These are phyloP conservation scores for Melanotaenia parkinsoni DNA, from an alignment of 2,797 vertebrate genomes.

Conservation along the genomic window DNA sequence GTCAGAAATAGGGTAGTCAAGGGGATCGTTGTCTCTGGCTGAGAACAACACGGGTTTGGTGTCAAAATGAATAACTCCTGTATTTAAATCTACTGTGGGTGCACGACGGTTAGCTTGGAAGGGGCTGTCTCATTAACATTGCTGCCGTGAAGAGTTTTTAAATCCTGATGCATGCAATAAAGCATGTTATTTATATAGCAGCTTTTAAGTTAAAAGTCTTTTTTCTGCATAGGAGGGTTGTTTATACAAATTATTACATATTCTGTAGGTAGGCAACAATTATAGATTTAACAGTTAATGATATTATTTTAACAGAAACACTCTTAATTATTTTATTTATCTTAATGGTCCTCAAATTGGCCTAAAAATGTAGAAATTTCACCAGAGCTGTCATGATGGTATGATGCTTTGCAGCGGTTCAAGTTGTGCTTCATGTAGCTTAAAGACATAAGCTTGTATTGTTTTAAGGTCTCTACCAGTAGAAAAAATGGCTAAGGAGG, in stretches of 20 bases:
- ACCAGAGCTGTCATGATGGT: neutral
- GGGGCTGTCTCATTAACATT: constrained; percentile 19
- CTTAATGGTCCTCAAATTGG: neutral
- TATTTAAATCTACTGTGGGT: constrained; percentile 71
- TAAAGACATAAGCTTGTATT: neutral
- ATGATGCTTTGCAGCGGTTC: constrained; percentile 4
- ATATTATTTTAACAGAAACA: too few relatives aligned
- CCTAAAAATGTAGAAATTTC: neutral
- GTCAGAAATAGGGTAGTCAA: constrained; percentile 57
- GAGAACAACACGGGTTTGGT: constrained; percentile 72
- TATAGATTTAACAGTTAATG: too few relatives aligned
- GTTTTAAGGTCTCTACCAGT: neutral
- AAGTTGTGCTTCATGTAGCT: neutral
- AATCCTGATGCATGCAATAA: neutral
- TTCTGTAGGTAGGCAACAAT: too few relatives aligned
- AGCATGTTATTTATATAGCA: neutral
- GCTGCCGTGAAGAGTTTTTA: neutral
- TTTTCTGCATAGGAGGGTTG: neutral
- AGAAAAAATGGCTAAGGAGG: neutral
- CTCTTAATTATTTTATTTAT: too few relatives aligned
- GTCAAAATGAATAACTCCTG: constrained; percentile 72
- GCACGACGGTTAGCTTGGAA: constrained; percentile 17
- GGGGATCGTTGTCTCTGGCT: constrained; percentile 65
- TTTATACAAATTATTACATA: too few relatives aligned
- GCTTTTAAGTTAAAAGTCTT: too few relatives aligned